Evolutionary conservation across 1,140 invertebrate genomes (phyloP).

Genomic region (Brachionus sp.): DNA sequence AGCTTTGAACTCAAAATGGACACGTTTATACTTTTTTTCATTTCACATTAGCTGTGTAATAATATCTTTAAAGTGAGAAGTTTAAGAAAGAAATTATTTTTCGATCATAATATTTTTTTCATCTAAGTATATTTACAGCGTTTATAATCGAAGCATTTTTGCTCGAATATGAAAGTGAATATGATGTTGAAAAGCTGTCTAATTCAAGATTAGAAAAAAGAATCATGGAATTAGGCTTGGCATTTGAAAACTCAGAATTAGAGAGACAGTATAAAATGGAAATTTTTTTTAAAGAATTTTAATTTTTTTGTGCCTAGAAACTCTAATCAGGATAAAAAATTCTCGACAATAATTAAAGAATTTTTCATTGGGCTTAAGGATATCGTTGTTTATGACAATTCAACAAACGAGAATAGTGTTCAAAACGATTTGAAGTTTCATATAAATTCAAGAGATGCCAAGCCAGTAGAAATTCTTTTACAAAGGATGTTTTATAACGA

Average conservation of each 20-base stretch:
- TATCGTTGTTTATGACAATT: neutral
- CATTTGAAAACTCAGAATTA: neutral
- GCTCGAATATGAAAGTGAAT: constrained; percentile 57
- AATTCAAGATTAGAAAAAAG: neutral
- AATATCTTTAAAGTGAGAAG: constrained; percentile 62
- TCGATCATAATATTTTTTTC: constrained; percentile 34
- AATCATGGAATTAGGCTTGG: neutral
- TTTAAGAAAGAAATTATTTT: neutral
- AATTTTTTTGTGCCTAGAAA: neutral
- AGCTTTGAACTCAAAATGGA: constrained; percentile 58
- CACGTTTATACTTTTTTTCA: constrained; percentile 61
- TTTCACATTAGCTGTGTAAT: constrained; percentile 63
- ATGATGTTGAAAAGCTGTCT: neutral
- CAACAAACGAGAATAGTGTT: neutral
- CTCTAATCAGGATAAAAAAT: neutral
- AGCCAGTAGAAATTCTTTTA: constrained; percentile 42
- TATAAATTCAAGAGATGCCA: constrained; percentile 32
- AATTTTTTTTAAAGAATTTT: neutral
- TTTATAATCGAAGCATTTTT: constrained; percentile 65
- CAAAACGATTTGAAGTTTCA: constrained; percentile 16
- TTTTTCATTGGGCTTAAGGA: constrained; percentile 20
- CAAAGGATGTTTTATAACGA: constrained; percentile 37
- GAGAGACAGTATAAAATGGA: neutral
- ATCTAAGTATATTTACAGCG: constrained; percentile 63
- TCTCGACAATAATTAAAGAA: neutral